Evolutionary conservation across 2,797 vertebrate genomes (phyloP).

Genomic region (Psittacula echo): DNA sequence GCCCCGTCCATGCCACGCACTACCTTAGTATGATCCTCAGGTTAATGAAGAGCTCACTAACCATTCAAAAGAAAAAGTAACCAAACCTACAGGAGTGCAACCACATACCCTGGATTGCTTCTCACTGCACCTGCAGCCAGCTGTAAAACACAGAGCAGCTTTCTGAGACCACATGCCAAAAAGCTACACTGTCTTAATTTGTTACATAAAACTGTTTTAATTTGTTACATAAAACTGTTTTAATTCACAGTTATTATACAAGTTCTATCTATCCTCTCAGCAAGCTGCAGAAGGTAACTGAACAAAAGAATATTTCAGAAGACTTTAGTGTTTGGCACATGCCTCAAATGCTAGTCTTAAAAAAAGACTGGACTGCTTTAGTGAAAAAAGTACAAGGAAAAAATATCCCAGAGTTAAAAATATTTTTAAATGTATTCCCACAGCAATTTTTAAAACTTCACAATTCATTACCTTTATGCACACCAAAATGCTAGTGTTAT

Average conservation of each 20-base stretch:
- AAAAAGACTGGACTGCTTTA: background rate
- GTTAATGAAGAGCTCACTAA: background rate
- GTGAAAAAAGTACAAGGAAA: background rate
- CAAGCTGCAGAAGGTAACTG: background rate
- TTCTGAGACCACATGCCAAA: fast-evolving
- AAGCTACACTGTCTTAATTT: background rate
- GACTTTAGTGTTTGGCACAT: background rate
- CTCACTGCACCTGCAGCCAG: background rate
- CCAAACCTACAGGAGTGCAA: background rate
- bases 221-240: background rate
- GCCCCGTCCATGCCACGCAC: background rate
- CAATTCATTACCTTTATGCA: background rate
- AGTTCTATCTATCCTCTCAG: background rate
- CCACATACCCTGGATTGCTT: background rate
- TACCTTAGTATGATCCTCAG: background rate
- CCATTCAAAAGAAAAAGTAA: background rate
- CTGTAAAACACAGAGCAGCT: background rate
- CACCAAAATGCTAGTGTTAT: background rate
- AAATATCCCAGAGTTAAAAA: background rate
- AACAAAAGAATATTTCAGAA: background rate
- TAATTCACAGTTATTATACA: background rate
- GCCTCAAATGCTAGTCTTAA: background rate
- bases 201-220: background rate
- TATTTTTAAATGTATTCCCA: background rate
- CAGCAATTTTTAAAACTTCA: background rate